Conservation (phyloP, 2,797 vertebrate genomes). For the Myotis daubentonii region DNA sequence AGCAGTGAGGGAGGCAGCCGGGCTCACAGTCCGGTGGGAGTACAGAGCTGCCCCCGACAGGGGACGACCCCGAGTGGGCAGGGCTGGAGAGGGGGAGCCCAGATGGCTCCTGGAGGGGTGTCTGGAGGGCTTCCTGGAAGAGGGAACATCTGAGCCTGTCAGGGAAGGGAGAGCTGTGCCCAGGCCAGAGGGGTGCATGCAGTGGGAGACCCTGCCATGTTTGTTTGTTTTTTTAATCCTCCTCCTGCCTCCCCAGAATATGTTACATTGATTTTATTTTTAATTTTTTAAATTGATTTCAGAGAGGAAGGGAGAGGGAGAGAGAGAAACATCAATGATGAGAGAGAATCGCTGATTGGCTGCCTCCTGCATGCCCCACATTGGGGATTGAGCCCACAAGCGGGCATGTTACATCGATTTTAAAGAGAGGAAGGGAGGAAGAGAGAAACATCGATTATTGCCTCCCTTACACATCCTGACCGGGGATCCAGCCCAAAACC, state of each 20-base stretch:
- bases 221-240: background rate
- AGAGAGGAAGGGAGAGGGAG: no score
- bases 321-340: no score
- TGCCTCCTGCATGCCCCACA: no score
- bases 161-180: background rate
- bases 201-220: background rate
- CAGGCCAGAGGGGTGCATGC: background rate
- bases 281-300: no score
- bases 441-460: background rate
- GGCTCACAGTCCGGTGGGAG: background rate
- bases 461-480: background rate
- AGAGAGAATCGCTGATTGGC: no score
- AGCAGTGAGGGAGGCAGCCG: no score
- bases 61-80: background rate
- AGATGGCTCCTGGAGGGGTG: background rate
- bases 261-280: no score
- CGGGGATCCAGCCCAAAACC: background rate
- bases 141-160: background rate
- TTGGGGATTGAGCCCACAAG: no score
- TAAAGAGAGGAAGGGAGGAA: background rate
- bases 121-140: conserved; percentile 7
- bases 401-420: background rate
- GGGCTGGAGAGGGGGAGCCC: background rate
- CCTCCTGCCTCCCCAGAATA: background rate
- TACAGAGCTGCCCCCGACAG: background rate